These are phyloP conservation scores for Lepidotrigona ventralis DNA, from an alignment of 1,140 invertebrate genomes.

Conservation along the genomic window DNA sequence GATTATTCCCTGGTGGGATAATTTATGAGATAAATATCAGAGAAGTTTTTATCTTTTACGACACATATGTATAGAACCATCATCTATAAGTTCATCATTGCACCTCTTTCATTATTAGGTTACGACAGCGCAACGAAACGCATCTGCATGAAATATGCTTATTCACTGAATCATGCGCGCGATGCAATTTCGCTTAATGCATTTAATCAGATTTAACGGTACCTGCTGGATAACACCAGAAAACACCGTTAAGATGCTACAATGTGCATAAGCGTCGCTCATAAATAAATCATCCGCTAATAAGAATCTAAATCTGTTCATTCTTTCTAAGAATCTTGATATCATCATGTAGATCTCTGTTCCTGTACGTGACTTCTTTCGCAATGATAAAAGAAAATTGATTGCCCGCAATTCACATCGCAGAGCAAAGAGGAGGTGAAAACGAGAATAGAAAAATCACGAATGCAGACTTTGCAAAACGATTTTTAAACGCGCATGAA, in stretches of 20 bases:
- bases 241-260: background rate
- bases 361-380: background rate
- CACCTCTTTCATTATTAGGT: background rate
- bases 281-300: background rate
- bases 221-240: background rate
- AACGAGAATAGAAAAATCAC: background rate
- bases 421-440: too few species aligned
- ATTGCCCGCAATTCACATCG: background rate
- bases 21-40: too few species aligned
- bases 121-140: background rate
- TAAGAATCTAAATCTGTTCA: background rate
- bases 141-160: background rate
- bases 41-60: background rate
- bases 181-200: slow-evolving; percentile 6
- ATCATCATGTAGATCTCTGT: background rate
- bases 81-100: too few species aligned
- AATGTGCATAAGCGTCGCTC: background rate
- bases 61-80: background rate
- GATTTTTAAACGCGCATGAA: background rate
- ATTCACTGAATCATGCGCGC: background rate
- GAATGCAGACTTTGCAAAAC: background rate
- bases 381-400: background rate
- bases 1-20: too few species aligned
- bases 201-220: background rate
- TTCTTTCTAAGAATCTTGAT: background rate